Percentiles rank a stretch among this genome's conserved stretches.
Evolutionary conservation across 2,797 vertebrate genomes (phyloP).

Genomic region (Trichosurus vulpecula): DNA sequence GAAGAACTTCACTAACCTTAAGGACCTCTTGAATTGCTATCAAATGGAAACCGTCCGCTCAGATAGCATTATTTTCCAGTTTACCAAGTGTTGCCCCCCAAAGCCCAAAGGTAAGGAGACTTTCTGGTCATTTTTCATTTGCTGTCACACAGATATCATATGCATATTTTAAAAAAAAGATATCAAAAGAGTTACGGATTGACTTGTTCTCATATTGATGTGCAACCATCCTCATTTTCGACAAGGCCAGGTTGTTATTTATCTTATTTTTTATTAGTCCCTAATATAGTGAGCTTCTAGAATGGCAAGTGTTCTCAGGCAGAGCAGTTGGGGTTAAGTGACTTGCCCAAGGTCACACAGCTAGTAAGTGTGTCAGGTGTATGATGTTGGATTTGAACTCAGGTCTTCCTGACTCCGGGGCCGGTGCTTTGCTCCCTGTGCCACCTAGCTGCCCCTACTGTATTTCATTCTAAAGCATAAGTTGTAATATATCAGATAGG

Average conservation of each 20-base stretch:
- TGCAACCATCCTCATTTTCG: constrained; percentile 7
- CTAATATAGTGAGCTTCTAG: not conserved
- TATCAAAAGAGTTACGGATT: not conserved
- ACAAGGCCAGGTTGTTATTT: constrained; percentile 36
- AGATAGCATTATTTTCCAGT: constrained; percentile 96
- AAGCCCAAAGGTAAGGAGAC: constrained; percentile 90
- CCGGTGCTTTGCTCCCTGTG: too few species aligned
- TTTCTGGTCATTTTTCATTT: constrained; percentile 52
- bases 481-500: not conserved
- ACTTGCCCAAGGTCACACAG: too few species aligned
- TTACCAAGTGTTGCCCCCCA: constrained; percentile 94
- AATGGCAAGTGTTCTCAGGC: not conserved
- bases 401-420: too few species aligned
- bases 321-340: too few species aligned
- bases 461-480: not conserved
- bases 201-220: not conserved
- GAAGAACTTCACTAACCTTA: constrained; percentile 91
- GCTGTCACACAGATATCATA: constrained; percentile 12
- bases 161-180: not conserved
- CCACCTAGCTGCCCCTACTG: too few species aligned
- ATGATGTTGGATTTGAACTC: too few species aligned
- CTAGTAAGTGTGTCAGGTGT: too few species aligned
- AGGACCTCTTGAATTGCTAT: constrained; percentile 95
- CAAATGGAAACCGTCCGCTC: constrained; percentile 97
- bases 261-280: not conserved